These are phyloP conservation scores for Taenaris catops DNA, from an alignment of 2,888 invertebrate species.

Conservation along the genomic window DNA sequence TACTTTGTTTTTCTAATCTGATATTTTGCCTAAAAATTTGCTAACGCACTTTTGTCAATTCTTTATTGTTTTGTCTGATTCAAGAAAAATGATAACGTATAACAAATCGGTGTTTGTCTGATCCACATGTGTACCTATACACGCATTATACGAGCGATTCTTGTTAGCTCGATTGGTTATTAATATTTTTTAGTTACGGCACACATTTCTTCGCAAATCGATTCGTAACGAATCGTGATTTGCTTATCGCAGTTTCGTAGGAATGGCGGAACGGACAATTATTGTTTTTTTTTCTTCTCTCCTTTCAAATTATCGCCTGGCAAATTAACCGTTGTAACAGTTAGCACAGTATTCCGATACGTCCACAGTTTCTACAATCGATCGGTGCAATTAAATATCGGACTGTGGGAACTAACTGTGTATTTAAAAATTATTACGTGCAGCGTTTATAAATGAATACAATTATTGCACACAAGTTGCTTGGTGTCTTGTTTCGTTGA, in stretches of 20 bases:
- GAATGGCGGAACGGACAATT: constrained; percentile 34
- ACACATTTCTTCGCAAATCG: constrained; percentile 39
- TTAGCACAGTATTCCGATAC: constrained; percentile 19
- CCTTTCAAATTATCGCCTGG: constrained; percentile 28
- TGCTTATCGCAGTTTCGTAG: constrained; percentile 26
- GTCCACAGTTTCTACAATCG: constrained; percentile 18
- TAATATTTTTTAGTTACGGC: constrained; percentile 33
- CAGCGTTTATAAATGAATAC: no score
- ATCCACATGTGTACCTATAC: no score
- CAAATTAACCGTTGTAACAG: constrained; percentile 31
- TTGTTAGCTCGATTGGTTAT: constrained; percentile 24
- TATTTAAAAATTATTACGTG: constrained; percentile 15
- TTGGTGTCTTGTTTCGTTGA: no score
- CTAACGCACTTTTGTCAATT: no score
- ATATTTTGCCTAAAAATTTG: no score
- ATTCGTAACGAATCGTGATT: constrained; percentile 36
- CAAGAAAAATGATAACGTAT: no score
- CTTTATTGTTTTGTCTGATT: no score
- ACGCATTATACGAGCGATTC: constrained; percentile 14
- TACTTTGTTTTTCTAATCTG: no score
- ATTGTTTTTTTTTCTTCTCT: constrained; percentile 28
- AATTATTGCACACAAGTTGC: no score
- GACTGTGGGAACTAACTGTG: constrained; percentile 24
- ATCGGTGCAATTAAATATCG: constrained; percentile 19
- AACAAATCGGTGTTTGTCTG: no score